A percentile compares a stretch with the other conserved stretches of the same genome.
phyloP scores from a whole-genome alignment of 2,113 vertebrate genomes.

The Hyaena hyaena region DNA sequence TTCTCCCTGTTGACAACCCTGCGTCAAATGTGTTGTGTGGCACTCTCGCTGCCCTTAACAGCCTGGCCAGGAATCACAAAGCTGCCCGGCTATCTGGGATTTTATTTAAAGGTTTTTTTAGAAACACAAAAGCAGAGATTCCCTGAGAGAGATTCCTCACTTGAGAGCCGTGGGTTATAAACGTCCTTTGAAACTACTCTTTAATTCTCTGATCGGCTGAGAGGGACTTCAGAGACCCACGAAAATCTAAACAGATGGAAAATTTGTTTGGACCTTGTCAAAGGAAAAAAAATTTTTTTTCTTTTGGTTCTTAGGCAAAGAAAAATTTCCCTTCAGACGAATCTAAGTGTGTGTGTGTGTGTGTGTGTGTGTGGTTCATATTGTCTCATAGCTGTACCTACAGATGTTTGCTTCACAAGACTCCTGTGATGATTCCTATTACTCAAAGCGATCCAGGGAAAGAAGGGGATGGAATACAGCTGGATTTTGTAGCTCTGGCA shows the following conservation, averaged over 20 bases:
- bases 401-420: neutral
- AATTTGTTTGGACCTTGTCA: neutral
- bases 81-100: conserved; percentile 53
- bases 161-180: neutral
- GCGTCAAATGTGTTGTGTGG: neutral
- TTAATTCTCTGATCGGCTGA: neutral
- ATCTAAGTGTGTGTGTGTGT: neutral
- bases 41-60: neutral
- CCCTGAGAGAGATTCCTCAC: neutral
- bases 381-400: neutral
- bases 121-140: conserved; percentile 24
- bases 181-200: neutral
- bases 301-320: conserved; percentile 35
- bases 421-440: neutral
- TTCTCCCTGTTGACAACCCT: conserved; percentile 56
- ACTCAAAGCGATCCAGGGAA: neutral
- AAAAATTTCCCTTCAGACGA: neutral
- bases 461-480: neutral
- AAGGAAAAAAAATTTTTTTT: neutral
- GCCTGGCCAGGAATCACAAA: neutral
- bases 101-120: conserved; percentile 59
- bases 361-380: neutral
- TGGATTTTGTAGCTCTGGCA: neutral
- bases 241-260: neutral
- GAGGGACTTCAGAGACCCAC: neutral